These are phyloP conservation scores for Calyptomena viridis DNA, from an alignment of 2,113 vertebrate genomes.

Conservation along the genomic window DNA sequence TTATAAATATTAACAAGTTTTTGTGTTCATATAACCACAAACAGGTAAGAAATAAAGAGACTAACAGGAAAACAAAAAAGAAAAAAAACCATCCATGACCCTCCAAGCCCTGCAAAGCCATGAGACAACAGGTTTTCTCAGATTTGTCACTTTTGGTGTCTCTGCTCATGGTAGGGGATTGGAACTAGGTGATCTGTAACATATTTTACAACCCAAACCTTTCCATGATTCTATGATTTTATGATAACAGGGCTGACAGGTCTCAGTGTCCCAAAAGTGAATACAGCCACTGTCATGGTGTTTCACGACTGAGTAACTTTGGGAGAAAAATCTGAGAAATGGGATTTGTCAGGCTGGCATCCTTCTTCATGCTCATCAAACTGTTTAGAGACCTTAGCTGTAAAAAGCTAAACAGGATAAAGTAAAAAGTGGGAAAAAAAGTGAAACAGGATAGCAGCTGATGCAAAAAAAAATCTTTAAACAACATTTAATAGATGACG, in stretches of 20 bases:
- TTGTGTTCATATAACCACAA: not conserved
- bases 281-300: rapidly evolving
- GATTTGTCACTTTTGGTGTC: not conserved
- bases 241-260: not conserved
- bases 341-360: constrained; percentile 9
- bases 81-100: not conserved
- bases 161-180: not conserved
- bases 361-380: not conserved
- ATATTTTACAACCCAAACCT: not conserved
- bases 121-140: not conserved
- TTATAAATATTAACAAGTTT: not conserved
- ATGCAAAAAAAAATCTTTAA: constrained; percentile 27
- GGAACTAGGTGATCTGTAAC: not conserved
- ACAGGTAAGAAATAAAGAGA: not conserved
- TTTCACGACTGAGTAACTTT: rapidly evolving
- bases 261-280: not conserved
- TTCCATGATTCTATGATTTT: not conserved
- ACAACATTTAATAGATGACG: not conserved
- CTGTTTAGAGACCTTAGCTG: constrained; percentile 22
- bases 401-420: constrained; percentile 13
- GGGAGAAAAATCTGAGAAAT: not conserved
- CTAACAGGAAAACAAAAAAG: not conserved
- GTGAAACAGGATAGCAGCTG: constrained; percentile 14
- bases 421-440: not conserved
- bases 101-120: not conserved